A percentile compares a stretch with the other conserved stretches of the same genome.
phyloP scores from a whole-genome alignment of 2,888 invertebrate species.

The Ctenicera cuprea region DNA sequence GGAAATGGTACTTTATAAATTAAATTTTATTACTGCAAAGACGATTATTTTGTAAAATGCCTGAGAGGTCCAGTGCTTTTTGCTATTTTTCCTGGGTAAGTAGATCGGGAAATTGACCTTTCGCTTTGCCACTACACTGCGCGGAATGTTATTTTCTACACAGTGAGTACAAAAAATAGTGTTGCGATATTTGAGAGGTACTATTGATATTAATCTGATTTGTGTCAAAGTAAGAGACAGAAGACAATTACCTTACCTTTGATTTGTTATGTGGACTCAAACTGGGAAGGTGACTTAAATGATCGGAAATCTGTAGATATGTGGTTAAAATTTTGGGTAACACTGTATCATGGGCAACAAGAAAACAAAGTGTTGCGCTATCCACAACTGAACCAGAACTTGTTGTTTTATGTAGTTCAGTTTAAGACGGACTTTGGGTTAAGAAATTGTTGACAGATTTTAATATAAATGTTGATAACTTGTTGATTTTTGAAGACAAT shows the following conservation, averaged over 20 bases:
- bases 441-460: slow-evolving; percentile 26
- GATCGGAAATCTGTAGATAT: slow-evolving; percentile 47
- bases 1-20: too few species aligned
- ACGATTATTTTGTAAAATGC: too few species aligned
- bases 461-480: not conserved
- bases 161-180: not conserved
- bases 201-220: slow-evolving; percentile 32
- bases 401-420: slow-evolving; percentile 16
- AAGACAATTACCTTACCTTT: not conserved
- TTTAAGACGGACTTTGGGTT: slow-evolving; percentile 17
- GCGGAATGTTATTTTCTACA: too few species aligned
- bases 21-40: too few species aligned
- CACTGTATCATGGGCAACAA: slow-evolving; percentile 28
- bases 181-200: slow-evolving; percentile 37
- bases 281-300: slow-evolving; percentile 49
- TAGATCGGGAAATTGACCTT: too few species aligned
- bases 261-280: slow-evolving; percentile 42
- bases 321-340: slow-evolving; percentile 39
- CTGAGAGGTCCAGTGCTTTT: too few species aligned
- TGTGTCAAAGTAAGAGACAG: too few species aligned
- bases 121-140: too few species aligned
- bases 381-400: slow-evolving; percentile 32
- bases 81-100: too few species aligned
- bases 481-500: slow-evolving; percentile 29
- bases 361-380: slow-evolving; percentile 43